These are phyloP conservation scores for Catocala nupta DNA, from an alignment of 2,888 invertebrate species.

Conservation along the genomic window DNA sequence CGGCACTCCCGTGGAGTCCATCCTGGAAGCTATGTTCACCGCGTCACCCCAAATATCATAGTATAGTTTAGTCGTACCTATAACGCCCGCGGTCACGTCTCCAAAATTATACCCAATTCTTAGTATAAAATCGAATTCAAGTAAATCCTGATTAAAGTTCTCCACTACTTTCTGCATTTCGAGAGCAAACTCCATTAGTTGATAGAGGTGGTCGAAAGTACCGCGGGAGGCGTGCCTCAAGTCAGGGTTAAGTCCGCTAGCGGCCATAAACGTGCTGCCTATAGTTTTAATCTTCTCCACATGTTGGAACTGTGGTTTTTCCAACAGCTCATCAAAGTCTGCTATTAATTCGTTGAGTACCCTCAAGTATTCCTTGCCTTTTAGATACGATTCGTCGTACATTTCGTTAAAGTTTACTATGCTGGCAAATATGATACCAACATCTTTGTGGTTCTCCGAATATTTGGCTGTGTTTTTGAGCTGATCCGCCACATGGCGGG, in stretches of 20 bases:
- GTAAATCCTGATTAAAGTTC: conserved; percentile 95
- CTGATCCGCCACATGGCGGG: conserved; percentile 97
- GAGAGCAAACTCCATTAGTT: conserved; percentile 97
- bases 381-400: conserved; percentile 98
- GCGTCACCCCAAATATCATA: conserved; percentile 99
- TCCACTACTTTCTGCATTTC: conserved; percentile 96
- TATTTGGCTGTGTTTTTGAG: conserved; percentile 97
- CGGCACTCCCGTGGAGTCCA: conserved; percentile 98
- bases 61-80: conserved; percentile 97
- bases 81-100: conserved; percentile 98
- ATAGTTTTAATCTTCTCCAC: conserved; percentile 99
- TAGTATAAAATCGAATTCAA: conserved; percentile 95
- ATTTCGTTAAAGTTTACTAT: conserved; percentile 99
- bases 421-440: conserved; percentile 98
- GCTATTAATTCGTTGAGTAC: conserved; percentile 98
- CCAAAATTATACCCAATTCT: conserved; percentile 97
- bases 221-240: conserved; percentile 90
- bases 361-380: conserved; percentile 97
- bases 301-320: conserved; percentile 92
- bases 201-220: conserved; percentile 93
- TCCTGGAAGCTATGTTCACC: conserved; percentile 98
- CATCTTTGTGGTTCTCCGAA: conserved; percentile 97
- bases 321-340: conserved; percentile 97
- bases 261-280: conserved; percentile 99
- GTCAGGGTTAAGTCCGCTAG: conserved; percentile 96